Evolutionary conservation across 2,113 vertebrate species (phyloP).

Genomic region (Origma solitaria): DNA sequence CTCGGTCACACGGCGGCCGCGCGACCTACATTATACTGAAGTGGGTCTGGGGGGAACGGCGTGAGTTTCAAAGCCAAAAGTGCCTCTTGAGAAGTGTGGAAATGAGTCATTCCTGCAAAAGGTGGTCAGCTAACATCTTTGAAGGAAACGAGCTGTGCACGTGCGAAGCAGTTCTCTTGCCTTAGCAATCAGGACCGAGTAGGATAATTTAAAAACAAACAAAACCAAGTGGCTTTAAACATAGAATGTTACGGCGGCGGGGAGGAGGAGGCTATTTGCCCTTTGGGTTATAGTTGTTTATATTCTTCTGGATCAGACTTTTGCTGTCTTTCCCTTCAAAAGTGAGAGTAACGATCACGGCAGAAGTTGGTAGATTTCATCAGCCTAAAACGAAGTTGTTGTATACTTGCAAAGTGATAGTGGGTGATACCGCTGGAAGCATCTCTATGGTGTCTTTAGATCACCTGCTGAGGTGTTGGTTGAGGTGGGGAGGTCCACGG

Average conservation of each 20-base stretch:
- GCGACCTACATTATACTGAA: background rate
- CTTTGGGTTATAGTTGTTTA: background rate
- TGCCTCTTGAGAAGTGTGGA: background rate
- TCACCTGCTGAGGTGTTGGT: fast-evolving
- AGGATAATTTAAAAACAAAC: background rate
- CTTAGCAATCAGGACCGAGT: fast-evolving
- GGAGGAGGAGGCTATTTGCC: background rate
- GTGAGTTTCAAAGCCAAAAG: background rate
- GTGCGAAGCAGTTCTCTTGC: background rate
- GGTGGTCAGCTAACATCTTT: fast-evolving
- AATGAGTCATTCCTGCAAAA: background rate
- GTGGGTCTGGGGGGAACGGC: fast-evolving
- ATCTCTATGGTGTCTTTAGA: fast-evolving
- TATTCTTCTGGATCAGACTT: background rate
- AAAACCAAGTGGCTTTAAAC: background rate
- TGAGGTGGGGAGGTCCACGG: background rate
- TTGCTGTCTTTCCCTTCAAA: background rate
- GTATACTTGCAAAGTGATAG: fast-evolving
- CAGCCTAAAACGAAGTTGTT: background rate
- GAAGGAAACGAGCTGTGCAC: fast-evolving
- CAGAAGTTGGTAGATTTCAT: background rate
- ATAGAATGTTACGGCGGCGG: background rate
- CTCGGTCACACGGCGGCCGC: fast-evolving
- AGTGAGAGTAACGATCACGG: fast-evolving
- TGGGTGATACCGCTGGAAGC: fast-evolving